These are phyloP conservation scores for Panthera uncia DNA, from an alignment of 2,113 vertebrate species.

Conservation along the genomic window DNA sequence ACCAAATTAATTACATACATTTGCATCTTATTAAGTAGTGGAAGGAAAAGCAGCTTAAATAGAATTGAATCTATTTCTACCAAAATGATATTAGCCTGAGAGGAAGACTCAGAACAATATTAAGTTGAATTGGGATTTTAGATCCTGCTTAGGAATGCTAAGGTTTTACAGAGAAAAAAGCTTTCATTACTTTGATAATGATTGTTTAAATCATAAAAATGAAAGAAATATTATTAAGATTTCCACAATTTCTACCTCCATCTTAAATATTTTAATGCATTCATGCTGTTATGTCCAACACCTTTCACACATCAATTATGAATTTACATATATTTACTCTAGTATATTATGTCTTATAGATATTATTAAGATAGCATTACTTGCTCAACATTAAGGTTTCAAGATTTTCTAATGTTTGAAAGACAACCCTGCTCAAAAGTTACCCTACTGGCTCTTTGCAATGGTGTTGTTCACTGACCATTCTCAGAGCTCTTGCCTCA, in stretches of 20 bases:
- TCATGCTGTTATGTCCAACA: background rate
- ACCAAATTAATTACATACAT: constrained; percentile 59
- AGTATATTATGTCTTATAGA: background rate
- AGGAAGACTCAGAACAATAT: background rate
- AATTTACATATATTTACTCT: background rate
- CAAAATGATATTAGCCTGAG: constrained; percentile 20
- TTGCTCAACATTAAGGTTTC: background rate
- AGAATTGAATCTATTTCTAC: constrained; percentile 42
- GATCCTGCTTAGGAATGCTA: background rate
- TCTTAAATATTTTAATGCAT: background rate
- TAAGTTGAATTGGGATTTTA: background rate
- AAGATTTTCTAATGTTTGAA: background rate
- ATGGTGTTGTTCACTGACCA: background rate
- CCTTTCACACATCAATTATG: background rate
- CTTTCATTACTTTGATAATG: background rate
- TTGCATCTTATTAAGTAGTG: constrained; percentile 70
- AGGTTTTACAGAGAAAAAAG: background rate
- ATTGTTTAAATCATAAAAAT: background rate
- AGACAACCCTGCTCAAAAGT: background rate
- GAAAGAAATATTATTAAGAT: background rate
- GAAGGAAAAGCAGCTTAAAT: constrained; percentile 41
- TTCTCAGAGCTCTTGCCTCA: background rate
- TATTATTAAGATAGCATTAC: background rate
- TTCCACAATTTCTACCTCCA: background rate
- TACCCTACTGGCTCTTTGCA: background rate